Percentiles rank a stretch among this genome's conserved stretches.
phyloP scores from a whole-genome alignment of 2,888 invertebrate species.

The Lycocerus yunnanus region DNA sequence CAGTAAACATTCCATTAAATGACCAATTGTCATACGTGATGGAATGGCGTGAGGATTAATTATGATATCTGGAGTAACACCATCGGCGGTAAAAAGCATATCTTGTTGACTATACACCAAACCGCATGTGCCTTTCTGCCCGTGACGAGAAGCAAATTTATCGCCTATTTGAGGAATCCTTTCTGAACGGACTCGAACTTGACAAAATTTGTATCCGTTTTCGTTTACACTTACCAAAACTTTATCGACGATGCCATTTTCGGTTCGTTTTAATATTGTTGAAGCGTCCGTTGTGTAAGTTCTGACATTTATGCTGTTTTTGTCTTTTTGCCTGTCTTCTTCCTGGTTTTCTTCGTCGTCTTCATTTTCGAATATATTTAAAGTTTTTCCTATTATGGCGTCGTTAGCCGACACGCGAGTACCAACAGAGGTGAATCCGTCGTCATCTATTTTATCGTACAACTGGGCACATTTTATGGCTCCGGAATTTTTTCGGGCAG shows the following conservation, averaged over 20 bases:
- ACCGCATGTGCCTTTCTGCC: conserved; percentile 99
- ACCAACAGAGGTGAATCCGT: conserved; percentile 98
- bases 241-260: conserved; percentile 99
- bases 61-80: no score
- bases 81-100: conserved; percentile 98
- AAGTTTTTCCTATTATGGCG: conserved; percentile 98
- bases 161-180: conserved; percentile 99
- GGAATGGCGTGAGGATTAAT: conserved; percentile 99
- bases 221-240: conserved; percentile 98
- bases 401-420: conserved; percentile 99
- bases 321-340: no score
- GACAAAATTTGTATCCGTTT: conserved; percentile 99
- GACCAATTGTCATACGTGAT: conserved; percentile 99
- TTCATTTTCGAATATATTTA: conserved; percentile 94
- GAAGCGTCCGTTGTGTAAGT: conserved; percentile 94
- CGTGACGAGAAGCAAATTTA: conserved; percentile 98
- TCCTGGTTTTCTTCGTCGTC: conserved; percentile 94
- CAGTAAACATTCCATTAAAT: conserved; percentile 99
- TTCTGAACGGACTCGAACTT: conserved; percentile 96
- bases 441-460: conserved; percentile 98
- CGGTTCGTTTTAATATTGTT: conserved; percentile 97
- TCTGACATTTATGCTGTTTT: conserved; percentile 88
- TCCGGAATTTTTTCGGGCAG: conserved; percentile 89
- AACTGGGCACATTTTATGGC: conserved; percentile 98
- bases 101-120: conserved; percentile 98